These are phyloP conservation scores for Lysiphlebus fabarum DNA, from an alignment of 1,140 invertebrate genomes.

Conservation along the genomic window DNA sequence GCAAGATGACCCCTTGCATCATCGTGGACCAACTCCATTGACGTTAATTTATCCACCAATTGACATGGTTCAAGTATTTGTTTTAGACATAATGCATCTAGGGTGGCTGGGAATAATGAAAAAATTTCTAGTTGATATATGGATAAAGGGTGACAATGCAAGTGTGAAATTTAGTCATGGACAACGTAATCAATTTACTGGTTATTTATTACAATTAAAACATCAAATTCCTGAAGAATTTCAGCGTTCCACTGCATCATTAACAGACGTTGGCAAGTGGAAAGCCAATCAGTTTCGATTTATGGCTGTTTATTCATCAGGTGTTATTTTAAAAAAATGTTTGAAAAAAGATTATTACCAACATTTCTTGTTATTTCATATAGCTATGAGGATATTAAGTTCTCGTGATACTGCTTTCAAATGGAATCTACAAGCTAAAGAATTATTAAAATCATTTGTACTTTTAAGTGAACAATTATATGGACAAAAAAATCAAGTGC, in stretches of 20 bases:
- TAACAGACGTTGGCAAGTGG: slow-evolving; percentile 10
- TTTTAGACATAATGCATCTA: slow-evolving; percentile 20
- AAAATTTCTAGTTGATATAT: slow-evolving; percentile 17
- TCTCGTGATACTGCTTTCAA: too few species aligned
- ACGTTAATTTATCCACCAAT: slow-evolving; percentile 14
- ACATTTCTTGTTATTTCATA: too few species aligned
- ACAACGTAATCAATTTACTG: not conserved
- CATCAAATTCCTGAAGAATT: slow-evolving; percentile 18
- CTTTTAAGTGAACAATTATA: too few species aligned
- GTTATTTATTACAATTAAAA: slow-evolving; percentile 9
- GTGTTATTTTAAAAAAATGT: too few species aligned
- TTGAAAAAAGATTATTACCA: too few species aligned
- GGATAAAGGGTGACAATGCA: slow-evolving; percentile 10
- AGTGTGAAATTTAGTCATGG: slow-evolving; percentile 1
- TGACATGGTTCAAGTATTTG: slow-evolving; percentile 3
- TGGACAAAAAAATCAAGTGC: too few species aligned
- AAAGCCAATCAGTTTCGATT: slow-evolving; percentile 20
- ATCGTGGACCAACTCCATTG: slow-evolving; percentile 7
- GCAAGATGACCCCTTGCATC: slow-evolving; percentile 7
- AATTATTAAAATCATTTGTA: too few species aligned
- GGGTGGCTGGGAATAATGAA: slow-evolving; percentile 20
- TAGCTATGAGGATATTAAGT: too few species aligned
- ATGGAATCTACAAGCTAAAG: too few species aligned
- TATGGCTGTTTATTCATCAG: not conserved
- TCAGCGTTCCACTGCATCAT: slow-evolving; percentile 2